Evolutionary conservation across 2,113 vertebrate genomes (phyloP).

Genomic region (Dicrurus megarhynchus): DNA sequence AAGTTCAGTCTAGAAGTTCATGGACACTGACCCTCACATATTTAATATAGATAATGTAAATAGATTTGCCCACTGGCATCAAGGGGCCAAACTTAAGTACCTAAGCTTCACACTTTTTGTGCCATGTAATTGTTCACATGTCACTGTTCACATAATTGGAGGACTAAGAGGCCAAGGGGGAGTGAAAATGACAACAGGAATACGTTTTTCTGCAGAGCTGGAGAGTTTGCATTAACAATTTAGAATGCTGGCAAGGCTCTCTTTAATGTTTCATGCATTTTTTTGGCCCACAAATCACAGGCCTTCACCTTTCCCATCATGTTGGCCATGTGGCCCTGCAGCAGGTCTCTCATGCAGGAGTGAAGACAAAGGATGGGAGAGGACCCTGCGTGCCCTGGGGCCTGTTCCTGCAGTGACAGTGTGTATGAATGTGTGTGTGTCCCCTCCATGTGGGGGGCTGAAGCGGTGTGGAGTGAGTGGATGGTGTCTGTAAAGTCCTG

Average conservation of each 20-base stretch:
- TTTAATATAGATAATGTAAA: neutral
- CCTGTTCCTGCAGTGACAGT: neutral
- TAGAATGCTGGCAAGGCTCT: neutral
- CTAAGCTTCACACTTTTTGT: neutral
- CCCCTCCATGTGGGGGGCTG: rapidly evolving
- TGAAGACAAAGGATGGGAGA: rapidly evolving
- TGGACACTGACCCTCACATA: neutral
- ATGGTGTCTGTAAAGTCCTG: neutral
- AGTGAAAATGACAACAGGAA: neutral
- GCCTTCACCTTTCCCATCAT: neutral
- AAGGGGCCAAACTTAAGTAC: neutral
- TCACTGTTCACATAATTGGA: neutral
- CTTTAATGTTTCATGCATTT: neutral
- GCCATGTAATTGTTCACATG: neutral
- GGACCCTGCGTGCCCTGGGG: rapidly evolving
- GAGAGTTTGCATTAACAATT: constrained; percentile 9
- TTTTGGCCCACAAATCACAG: neutral
- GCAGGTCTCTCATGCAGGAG: neutral
- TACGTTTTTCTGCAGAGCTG: neutral
- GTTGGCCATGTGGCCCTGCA: neutral
- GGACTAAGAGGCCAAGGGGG: neutral
- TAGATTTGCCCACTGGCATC: neutral
- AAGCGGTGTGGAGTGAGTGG: neutral
- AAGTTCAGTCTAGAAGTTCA: neutral
- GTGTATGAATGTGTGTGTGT: no score